Evolutionary conservation across 2,797 vertebrate genomes (phyloP), one percentile per base, ranked within the genome.

Genomic region (Poeciliopsis presidionis): DNA sequence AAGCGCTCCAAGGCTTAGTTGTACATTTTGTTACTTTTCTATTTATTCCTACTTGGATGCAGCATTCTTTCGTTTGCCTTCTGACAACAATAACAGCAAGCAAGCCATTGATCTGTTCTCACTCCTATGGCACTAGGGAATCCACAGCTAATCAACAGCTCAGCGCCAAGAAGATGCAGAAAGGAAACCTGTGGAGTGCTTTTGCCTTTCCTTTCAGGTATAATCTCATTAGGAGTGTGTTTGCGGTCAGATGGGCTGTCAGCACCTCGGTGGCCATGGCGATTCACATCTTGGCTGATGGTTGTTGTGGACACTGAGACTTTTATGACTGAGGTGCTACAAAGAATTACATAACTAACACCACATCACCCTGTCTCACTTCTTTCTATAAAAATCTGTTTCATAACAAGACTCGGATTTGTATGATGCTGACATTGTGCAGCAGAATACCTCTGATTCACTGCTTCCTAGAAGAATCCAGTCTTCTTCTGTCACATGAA

Each of bases 241-340:
- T 75, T 84, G 82, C 65, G 74, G 85, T 91, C 89, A 84, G 86
- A 88, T 76, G 72, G 75, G 69, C 74, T 87, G 84, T 79, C 85
- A 80, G 88, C 69, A 57, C 77, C 75, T 84, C 81, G 76, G 87
- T 90, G 88, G 87, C 88, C 86, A 87, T 90, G 87, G 91, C 11
- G 81, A 88, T 88, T 85, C 82, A 83, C 70, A 74, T 86, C 81
- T 88, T 67, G 80, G 76, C 78, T 78, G 84, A 70, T 75, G 46
- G 36, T 88, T 76, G 75, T 80, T 73, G 55, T 49, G 74, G 73
- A 88, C 84, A 86, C 72, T 76, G 82, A 86, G 70, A 81, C 82
- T 77, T 90, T 90, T 90, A 84, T 81, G 83, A 80, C 36, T 13
- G 83, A 84, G 84, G 69, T 81, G 84, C 69, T 55, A 65, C 71